phyloP scores from a whole-genome alignment of 2,113 vertebrate genomes.

The Pituophis catenifer region DNA sequence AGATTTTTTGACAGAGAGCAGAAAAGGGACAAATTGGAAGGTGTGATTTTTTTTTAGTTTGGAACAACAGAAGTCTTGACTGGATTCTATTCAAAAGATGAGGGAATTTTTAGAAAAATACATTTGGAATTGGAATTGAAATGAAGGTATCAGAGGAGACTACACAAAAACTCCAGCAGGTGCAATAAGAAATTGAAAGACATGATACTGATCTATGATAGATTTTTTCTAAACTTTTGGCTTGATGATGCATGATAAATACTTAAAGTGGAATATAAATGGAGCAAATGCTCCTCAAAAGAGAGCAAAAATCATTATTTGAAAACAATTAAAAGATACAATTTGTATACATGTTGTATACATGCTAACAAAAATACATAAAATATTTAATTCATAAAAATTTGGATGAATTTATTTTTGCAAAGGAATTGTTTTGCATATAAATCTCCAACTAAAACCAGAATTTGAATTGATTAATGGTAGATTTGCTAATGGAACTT shows the following conservation, averaged over 20 bases:
- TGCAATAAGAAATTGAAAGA: background rate
- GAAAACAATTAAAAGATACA: background rate
- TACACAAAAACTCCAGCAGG: background rate
- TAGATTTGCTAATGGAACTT: background rate
- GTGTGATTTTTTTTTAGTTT: background rate
- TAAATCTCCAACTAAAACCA: background rate
- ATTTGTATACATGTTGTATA: background rate
- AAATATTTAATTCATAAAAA: background rate
- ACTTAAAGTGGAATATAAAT: background rate
- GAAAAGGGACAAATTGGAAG: background rate
- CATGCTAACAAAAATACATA: background rate
- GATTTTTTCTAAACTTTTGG: background rate
- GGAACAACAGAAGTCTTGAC: background rate
- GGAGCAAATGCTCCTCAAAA: background rate
- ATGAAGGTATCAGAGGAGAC: background rate
- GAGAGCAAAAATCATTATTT: background rate
- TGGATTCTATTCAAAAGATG: background rate
- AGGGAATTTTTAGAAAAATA: background rate
- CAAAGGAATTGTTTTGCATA: background rate
- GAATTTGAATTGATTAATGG: background rate
- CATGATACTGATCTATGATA: background rate
- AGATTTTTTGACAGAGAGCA: background rate
- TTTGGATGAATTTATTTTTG: background rate
- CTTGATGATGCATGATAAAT: background rate
- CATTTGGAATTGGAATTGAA: background rate